Evolutionary conservation across 2,113 vertebrate genomes (phyloP).

Genomic region (Coptodon rendalli): DNA sequence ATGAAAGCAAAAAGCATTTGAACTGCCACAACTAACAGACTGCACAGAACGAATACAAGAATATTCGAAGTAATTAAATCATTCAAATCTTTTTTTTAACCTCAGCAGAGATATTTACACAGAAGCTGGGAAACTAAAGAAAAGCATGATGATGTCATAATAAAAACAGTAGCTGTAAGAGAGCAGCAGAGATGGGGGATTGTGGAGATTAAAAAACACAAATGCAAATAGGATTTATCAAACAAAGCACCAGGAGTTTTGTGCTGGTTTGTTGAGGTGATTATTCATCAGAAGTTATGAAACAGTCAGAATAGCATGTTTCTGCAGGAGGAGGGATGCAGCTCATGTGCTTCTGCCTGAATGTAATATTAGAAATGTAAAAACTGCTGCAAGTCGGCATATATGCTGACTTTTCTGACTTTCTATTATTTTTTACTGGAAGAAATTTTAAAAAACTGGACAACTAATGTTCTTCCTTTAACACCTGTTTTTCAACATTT

Average conservation of each 20-base stretch:
- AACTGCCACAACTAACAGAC: neutral
- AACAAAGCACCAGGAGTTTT: neutral
- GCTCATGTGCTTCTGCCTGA: neutral
- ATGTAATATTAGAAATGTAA: neutral
- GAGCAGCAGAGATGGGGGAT: slow-evolving; percentile 1
- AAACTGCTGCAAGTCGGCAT: neutral
- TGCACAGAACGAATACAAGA: neutral
- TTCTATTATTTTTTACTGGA: no score
- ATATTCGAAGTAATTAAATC: neutral
- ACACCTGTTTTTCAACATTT: neutral
- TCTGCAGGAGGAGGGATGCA: neutral
- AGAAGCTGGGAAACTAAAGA: neutral
- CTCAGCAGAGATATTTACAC: neutral
- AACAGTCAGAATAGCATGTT: neutral
- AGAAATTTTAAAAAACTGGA: neutral
- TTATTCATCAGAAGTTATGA: neutral
- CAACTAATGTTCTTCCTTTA: neutral
- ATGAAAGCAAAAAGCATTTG: neutral
- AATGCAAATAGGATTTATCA: slow-evolving; percentile 8
- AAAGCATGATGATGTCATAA: neutral
- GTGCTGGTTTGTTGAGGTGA: neutral
- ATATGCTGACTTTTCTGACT: neutral
- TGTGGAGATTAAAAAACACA: neutral
- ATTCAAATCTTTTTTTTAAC: neutral
- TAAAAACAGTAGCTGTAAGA: neutral